Evolutionary conservation across 2,888 invertebrate genomes (phyloP), one percentile per base, ranked within the genome.

Genomic region (Polyploca ridens): DNA sequence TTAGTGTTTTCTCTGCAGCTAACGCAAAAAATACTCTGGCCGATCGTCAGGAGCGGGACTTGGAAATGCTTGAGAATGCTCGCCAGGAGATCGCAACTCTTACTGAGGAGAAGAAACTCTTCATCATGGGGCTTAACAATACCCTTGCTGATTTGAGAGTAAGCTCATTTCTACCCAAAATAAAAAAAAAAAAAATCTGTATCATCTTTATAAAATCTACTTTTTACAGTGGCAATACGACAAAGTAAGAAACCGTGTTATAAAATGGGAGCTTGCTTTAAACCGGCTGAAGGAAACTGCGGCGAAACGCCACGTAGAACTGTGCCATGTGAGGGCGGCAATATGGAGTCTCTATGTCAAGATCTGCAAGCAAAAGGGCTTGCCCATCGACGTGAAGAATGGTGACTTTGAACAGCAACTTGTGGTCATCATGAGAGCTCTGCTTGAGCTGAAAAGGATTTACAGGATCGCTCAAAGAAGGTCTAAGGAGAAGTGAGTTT

Each of bases 281-380:
- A 92, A 95, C 65, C 90, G 94, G 19, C 93, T 96, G 64, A 96
- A 96, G 77, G 94, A 95, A 67, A 94, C 94, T 0, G 94, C 95
- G 0, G 94, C 94, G 0, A 83, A 82, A 13, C 93, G 94, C 8
- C 94, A 94, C 76, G 90, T 94, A 66, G 95, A 95, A 64, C 82
- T 95, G n/a, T 93, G 94, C 61, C 93, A 95, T 79, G 95, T 96
- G 11, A 89, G 93, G 46, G 83, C 93, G 0, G 95, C 95, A 41
- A 94, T 95, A 59, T 95, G 95, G 95, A 95, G 95, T 68, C 87
- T 96, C 14, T 96, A 96, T 85, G 90, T 93, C 62, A 95, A 95
- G 85, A 95, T 96, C 71, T 95, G 95, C 83, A 91, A 90, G 71
- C 94, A 95, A 68, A 96, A 95, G 79, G 94, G 93, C 0, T 78